A percentile compares a stretch with the other conserved stretches of the same genome.
These are phyloP conservation scores for Sinhomidia bicolor DNA, from an alignment of 2,888 invertebrate genomes.

Conservation along the genomic window DNA sequence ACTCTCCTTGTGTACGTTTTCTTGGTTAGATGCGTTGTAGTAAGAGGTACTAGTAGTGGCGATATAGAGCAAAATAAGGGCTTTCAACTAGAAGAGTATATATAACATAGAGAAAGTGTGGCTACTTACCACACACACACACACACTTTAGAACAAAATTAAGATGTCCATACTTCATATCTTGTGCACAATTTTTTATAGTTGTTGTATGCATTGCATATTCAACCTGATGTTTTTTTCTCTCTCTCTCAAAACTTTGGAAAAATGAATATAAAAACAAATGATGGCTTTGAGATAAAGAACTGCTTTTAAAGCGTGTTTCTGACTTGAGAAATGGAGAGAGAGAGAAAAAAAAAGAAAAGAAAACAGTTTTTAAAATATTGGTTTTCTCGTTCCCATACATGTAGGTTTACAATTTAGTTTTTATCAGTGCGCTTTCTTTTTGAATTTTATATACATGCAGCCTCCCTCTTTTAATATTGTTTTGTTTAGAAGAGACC, in stretches of 20 bases:
- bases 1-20: constrained; percentile 37
- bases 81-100: constrained; percentile 8
- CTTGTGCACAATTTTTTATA: not conserved
- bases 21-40: not conserved
- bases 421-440: not conserved
- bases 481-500: not conserved
- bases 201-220: not conserved
- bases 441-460: not conserved
- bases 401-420: too few relatives aligned
- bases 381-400: constrained; percentile 10
- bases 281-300: constrained; percentile 44
- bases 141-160: constrained; percentile 47
- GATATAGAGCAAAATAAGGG: not conserved
- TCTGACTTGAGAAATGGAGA: constrained; percentile 43
- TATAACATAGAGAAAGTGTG: not conserved
- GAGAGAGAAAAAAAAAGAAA: constrained; percentile 4
- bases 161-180: constrained; percentile 39
- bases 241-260: not conserved
- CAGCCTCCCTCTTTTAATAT: not conserved
- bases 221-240: constrained; percentile 33
- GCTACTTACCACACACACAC: constrained; percentile 25
- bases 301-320: constrained; percentile 50
- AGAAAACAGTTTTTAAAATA: constrained; percentile 55
- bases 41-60: not conserved
- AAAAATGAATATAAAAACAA: constrained; percentile 50